phyloP scores from a whole-genome alignment of 2,113 vertebrate genomes.

The Solenodon paradoxus region DNA sequence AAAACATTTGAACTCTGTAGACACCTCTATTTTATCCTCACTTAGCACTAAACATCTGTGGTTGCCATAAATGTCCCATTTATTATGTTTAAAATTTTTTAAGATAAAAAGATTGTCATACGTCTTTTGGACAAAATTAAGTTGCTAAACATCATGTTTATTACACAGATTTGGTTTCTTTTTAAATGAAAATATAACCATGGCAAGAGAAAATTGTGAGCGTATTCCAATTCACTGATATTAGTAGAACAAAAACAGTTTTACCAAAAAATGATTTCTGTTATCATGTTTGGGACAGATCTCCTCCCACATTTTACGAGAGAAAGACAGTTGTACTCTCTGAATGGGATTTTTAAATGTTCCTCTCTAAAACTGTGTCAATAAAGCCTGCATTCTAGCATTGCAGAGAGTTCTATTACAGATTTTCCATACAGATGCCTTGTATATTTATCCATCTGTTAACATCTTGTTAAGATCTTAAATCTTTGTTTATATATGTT shows the following conservation, averaged over 20 bases:
- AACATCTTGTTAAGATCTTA: neutral
- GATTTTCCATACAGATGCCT: neutral
- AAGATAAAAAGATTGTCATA: neutral
- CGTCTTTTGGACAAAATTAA: neutral
- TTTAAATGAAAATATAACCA: conserved; percentile 19
- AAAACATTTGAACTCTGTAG: neutral
- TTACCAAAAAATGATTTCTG: neutral
- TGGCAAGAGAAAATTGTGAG: neutral
- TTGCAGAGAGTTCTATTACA: neutral
- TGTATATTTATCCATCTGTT: neutral
- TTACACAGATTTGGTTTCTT: neutral
- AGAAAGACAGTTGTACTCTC: neutral
- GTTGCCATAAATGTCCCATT: neutral
- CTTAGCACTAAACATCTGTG: neutral
- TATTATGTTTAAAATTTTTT: neutral
- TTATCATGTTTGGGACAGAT: neutral
- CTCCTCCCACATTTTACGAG: neutral
- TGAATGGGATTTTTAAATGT: conserved; percentile 2
- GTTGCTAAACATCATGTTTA: neutral
- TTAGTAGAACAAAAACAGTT: neutral
- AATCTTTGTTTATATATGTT: neutral
- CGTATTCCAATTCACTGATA: neutral
- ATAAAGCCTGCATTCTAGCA: neutral
- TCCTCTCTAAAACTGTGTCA: neutral
- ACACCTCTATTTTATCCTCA: neutral